phyloP scores from a whole-genome alignment of 2,888 invertebrate genomes.

The Opisthograptis luteolata region DNA sequence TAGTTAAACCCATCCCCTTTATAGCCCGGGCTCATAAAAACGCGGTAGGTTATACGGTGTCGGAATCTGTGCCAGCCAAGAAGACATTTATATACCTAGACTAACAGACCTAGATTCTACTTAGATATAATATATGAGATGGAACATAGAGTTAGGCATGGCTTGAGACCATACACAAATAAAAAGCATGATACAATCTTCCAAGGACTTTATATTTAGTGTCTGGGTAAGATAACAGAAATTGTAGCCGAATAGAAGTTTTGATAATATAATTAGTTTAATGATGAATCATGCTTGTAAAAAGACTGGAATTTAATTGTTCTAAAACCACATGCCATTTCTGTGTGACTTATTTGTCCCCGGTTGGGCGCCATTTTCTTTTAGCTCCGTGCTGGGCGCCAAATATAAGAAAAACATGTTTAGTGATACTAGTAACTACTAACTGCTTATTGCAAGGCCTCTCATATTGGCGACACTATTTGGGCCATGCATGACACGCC shows the following conservation, averaged over 20 bases:
- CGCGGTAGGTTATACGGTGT: constrained; percentile 37
- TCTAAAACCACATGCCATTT: no score
- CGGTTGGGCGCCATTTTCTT: constrained; percentile 2
- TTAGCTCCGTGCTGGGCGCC: neutral
- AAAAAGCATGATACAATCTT: no score
- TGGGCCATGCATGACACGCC: constrained; percentile 11
- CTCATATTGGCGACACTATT: constrained; percentile 2
- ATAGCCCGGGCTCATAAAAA: constrained; percentile 29
- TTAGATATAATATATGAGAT: no score
- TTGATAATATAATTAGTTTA: no score
- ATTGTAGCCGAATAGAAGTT: no score
- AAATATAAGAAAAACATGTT: neutral
- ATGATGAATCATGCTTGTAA: no score
- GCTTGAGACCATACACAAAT: no score
- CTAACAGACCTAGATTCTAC: neutral
- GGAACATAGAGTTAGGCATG: no score
- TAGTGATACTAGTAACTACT: neutral
- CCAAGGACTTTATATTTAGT: no score
- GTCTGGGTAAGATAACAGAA: no score
- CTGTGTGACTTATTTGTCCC: neutral
- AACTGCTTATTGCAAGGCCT: constrained; percentile 2
- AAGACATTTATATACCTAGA: constrained; percentile 36
- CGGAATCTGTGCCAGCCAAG: constrained; percentile 43
- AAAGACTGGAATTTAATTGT: no score
- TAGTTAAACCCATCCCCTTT: constrained; percentile 19